These are phyloP conservation scores for Delia radicum DNA, from an alignment of 1,140 invertebrate species.

Conservation along the genomic window DNA sequence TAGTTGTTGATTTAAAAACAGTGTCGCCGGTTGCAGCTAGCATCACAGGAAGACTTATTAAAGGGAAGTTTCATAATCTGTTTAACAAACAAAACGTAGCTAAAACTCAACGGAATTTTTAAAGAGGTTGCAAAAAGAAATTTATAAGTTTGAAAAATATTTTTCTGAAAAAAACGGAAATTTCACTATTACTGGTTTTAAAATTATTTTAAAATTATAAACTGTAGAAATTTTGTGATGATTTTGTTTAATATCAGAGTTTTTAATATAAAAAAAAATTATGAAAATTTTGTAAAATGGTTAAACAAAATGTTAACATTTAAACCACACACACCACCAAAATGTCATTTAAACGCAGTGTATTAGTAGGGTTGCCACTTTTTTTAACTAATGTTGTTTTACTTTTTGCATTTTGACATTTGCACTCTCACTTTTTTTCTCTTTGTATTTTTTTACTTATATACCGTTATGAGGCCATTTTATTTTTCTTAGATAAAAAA, in stretches of 20 bases:
- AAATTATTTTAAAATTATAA: background rate
- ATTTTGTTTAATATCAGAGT: too few relatives aligned
- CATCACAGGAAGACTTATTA: too few relatives aligned
- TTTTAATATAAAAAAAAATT: too few relatives aligned
- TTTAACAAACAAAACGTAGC: background rate
- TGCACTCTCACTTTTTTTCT: too few relatives aligned
- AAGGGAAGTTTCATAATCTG: background rate
- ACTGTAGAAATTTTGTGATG: too few relatives aligned
- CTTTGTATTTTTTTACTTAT: background rate
- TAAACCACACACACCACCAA: too few relatives aligned
- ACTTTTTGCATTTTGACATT: background rate
- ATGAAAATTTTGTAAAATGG: too few relatives aligned
- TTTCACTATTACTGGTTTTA: background rate
- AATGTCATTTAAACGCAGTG: background rate
- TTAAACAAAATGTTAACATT: too few relatives aligned
- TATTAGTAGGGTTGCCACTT: background rate
- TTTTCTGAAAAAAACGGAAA: background rate
- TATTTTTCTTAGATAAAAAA: background rate
- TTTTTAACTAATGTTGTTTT: background rate
- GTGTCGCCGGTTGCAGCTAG: conserved; percentile 10
- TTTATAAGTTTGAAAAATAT: background rate
- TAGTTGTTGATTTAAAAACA: background rate
- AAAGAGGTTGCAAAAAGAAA: background rate
- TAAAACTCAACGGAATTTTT: background rate
- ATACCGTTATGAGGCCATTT: conserved; percentile 2